A percentile compares a stretch with the other conserved stretches of the same genome.
phyloP scores from a whole-genome alignment of 1,140 invertebrate genomes.

The Harlomillsia oculata region DNA sequence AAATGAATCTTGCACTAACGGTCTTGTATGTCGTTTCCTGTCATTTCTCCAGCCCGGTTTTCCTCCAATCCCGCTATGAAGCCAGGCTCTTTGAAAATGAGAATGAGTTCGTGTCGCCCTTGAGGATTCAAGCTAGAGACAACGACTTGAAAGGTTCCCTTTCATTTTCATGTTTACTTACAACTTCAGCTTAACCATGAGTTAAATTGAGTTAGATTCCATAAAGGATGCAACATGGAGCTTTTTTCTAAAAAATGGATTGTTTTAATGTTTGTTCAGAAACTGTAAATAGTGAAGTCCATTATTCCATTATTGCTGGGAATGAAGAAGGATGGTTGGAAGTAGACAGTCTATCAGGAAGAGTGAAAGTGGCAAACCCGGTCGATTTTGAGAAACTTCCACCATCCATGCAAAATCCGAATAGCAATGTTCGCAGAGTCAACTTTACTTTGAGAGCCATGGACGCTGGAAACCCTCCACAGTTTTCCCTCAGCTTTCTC shows the following conservation, averaged over 20 bases:
- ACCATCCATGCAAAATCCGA: conserved; percentile 44
- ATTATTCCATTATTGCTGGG: conserved; percentile 67
- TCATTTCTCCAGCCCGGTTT: conserved; percentile 51
- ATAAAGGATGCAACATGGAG: too few species aligned
- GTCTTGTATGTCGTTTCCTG: too few species aligned
- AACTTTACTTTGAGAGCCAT: conserved; percentile 65
- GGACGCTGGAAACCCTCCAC: conserved; percentile 65
- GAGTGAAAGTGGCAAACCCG: conserved; percentile 54
- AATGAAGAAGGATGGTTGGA: conserved; percentile 65
- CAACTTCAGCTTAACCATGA: too few species aligned
- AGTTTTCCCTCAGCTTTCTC: conserved; percentile 62
- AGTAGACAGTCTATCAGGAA: conserved; percentile 61
- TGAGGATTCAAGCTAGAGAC: conserved; percentile 70
- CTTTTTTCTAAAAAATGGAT: not conserved
- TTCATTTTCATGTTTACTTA: too few species aligned
- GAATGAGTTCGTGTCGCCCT: conserved; percentile 60
- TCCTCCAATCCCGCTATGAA: conserved; percentile 72
- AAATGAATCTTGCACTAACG: too few species aligned
- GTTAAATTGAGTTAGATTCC: too few species aligned
- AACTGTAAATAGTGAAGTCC: conserved; percentile 72
- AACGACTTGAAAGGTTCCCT: conserved; percentile 77
- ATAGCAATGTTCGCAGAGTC: conserved; percentile 53
- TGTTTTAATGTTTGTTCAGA: conserved; percentile 44
- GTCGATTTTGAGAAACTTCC: conserved; percentile 66
- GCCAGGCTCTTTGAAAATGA: conserved; percentile 72